Conservation (phyloP, 2,113 vertebrate species). For the Oplegnathus fasciatus region DNA sequence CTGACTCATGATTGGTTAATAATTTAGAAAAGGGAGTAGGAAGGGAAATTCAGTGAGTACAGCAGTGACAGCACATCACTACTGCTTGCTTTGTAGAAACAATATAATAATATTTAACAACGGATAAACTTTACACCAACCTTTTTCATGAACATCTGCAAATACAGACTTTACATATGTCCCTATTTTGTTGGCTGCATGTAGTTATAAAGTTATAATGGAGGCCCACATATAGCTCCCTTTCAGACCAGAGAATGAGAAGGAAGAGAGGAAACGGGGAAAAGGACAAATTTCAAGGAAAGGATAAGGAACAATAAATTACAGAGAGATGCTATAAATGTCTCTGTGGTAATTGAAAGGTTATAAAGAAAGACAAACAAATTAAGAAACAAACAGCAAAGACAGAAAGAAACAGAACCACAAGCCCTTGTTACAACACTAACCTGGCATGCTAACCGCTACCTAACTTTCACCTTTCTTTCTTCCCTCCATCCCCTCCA, state of each 20-base stretch:
- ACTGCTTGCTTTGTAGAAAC: slow-evolving; percentile 19
- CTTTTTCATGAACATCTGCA: neutral
- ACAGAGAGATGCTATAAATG: neutral
- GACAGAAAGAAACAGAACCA: neutral
- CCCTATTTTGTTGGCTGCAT: neutral
- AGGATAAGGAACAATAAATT: neutral
- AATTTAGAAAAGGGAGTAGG: slow-evolving; percentile 60
- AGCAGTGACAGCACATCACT: neutral
- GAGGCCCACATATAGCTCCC: neutral
- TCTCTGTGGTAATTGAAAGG: neutral
- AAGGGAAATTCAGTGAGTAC: slow-evolving; percentile 21
- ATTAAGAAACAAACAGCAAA: neutral
- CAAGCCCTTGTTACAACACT: neutral
- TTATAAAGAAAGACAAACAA: neutral
- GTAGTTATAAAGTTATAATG: neutral
- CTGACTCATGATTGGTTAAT: slow-evolving; percentile 66
- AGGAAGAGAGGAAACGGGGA: neutral
- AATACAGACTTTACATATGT: neutral
- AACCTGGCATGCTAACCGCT: neutral
- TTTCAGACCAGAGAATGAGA: neutral
- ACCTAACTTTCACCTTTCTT: neutral
- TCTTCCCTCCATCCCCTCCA: slow-evolving; percentile 10
- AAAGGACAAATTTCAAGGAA: neutral
- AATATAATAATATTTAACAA: neutral
- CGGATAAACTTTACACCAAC: neutral